Evolutionary conservation across 2,113 vertebrate species (phyloP).

Genomic region (Melanerpes formicivorus): DNA sequence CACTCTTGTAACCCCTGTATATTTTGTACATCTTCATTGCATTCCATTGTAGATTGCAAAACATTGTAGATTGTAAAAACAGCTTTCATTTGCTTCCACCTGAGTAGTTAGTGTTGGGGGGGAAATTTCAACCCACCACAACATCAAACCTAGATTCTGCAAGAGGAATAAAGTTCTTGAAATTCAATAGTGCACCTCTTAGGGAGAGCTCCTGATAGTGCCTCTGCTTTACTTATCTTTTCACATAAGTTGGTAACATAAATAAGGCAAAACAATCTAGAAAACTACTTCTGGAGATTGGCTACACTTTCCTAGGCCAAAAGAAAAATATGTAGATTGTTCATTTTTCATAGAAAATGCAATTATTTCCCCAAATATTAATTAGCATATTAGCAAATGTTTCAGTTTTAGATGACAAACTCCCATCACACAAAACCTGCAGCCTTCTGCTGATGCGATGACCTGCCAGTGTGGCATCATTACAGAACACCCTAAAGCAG

Average conservation of each 20-base stretch:
- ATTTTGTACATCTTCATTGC: too few species aligned
- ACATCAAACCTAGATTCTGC: not conserved
- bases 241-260: not conserved
- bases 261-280: not conserved
- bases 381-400: not conserved
- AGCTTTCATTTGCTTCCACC: too few species aligned
- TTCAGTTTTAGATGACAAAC: not conserved
- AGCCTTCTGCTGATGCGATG: not conserved
- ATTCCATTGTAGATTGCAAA: too few species aligned
- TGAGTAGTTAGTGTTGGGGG: too few species aligned
- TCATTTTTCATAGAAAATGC: conserved; percentile 7
- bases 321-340: not conserved
- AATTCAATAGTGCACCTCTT: not conserved
- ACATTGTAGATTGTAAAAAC: too few species aligned
- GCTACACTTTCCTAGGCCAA: not conserved
- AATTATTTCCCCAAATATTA: not conserved
- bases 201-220: not conserved
- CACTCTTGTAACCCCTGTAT: too few species aligned
- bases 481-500: not conserved
- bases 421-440: not conserved
- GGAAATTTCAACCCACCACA: too few species aligned
- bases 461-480: not conserved
- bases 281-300: not conserved
- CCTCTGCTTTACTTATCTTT: not conserved
- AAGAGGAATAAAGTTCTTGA: not conserved